Percentiles rank a stretch among this genome's conserved stretches.
These are phyloP conservation scores for Scophthalmus maximus DNA, from an alignment of 2,113 vertebrate genomes.

Conservation along the genomic window DNA sequence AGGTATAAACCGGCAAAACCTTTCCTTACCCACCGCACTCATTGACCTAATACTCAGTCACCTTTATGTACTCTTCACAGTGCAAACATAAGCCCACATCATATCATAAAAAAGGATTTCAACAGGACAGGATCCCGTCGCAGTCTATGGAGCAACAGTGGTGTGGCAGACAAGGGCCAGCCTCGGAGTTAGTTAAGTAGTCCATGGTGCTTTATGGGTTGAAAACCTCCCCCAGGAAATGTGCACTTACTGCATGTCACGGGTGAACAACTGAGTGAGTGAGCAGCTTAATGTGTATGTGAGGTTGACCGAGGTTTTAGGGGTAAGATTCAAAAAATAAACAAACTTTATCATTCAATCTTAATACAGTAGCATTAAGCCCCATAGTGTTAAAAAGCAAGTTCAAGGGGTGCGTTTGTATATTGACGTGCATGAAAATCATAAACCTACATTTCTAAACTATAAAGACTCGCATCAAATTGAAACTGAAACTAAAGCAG, in stretches of 20 bases:
- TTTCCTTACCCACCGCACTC: constrained; percentile 45
- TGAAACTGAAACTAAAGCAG: background rate
- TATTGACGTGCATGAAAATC: background rate
- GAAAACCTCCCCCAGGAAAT: constrained; percentile 48
- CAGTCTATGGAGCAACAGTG: constrained; percentile 64
- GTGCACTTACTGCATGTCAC: constrained; percentile 43
- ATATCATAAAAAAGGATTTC: constrained; percentile 25
- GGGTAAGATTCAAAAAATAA: too few relatives aligned
- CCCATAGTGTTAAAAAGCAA: too few relatives aligned
- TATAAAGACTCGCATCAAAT: background rate
- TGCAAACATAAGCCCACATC: constrained; percentile 25
- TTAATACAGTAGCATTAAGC: too few relatives aligned
- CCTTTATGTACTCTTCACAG: constrained; percentile 32
- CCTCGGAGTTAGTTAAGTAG: constrained; percentile 54
- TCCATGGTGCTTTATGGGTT: constrained; percentile 56
- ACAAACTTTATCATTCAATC: too few relatives aligned
- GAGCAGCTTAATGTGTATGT: too few relatives aligned
- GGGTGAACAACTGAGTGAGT: constrained; percentile 26
- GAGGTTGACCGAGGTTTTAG: too few relatives aligned
- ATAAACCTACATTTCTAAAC: background rate
- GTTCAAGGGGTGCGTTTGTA: too few relatives aligned
- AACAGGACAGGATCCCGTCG: constrained; percentile 36
- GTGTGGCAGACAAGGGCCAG: constrained; percentile 60
- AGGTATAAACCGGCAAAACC: constrained; percentile 45
- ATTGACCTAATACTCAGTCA: constrained; percentile 45